These are phyloP conservation scores for Leptobrachium ailaonicum DNA, from an alignment of 2,113 vertebrate species.

Conservation along the genomic window DNA sequence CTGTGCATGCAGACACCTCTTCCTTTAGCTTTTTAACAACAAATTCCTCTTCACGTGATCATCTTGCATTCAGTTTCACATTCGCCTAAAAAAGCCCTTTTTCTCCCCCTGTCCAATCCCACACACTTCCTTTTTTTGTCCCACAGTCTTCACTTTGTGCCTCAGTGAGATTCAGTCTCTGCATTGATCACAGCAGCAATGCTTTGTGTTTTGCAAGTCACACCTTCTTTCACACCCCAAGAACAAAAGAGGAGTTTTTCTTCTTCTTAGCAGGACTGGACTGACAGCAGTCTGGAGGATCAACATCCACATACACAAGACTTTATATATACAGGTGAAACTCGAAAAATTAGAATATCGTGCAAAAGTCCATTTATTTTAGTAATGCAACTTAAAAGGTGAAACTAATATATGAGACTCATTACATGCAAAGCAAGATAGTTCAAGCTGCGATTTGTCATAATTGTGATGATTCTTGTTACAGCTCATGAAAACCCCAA, in stretches of 20 bases:
- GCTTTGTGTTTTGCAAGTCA: constrained; percentile 6
- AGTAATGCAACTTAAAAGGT: too few relatives aligned
- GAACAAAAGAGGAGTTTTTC: not conserved
- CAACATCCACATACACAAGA: too few relatives aligned
- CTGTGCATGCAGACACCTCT: not conserved
- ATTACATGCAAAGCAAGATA: too few relatives aligned
- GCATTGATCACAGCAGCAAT: not conserved
- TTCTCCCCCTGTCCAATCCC: not conserved
- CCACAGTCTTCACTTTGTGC: not conserved
- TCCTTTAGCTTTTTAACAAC: constrained; percentile 9
- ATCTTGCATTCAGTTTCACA: constrained; percentile 4
- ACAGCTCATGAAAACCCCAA: too few relatives aligned
- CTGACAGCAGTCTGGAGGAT: too few relatives aligned
- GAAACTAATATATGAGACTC: too few relatives aligned
- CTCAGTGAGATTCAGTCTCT: not conserved
- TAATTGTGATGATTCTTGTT: too few relatives aligned
- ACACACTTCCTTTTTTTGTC: constrained; percentile 24
- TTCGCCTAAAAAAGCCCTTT: not conserved
- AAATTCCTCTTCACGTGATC: constrained; percentile 1
- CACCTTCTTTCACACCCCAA: constrained; percentile 1
- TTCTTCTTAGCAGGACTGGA: not conserved
- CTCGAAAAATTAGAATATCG: too few relatives aligned
- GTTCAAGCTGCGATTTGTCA: too few relatives aligned
- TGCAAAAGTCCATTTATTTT: too few relatives aligned
- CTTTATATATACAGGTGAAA: too few relatives aligned